These are phyloP conservation scores for Tamias sibiricus DNA, from an alignment of 2,113 vertebrate genomes.

Conservation along the genomic window DNA sequence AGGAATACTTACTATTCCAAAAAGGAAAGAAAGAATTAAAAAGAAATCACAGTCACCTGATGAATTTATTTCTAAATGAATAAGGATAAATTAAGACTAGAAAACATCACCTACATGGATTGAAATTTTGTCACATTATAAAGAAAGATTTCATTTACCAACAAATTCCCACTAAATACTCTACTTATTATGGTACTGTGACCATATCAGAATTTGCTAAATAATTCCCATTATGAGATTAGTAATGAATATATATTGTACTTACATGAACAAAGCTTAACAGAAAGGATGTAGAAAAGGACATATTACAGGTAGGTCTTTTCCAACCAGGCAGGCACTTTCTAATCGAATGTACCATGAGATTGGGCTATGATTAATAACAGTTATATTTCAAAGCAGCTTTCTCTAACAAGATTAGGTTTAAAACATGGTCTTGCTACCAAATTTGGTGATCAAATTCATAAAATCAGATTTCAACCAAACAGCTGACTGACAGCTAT, in stretches of 20 bases:
- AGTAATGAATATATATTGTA: neutral
- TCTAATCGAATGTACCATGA: neutral
- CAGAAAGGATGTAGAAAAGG: neutral
- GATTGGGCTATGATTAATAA: neutral
- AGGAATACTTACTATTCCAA: neutral
- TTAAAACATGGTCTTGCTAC: neutral
- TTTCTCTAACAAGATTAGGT: neutral
- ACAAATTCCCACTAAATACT: neutral
- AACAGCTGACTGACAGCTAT: constrained; percentile 45
- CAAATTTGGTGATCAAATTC: constrained; percentile 28
- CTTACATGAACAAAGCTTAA: neutral
- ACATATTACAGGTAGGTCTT: neutral
- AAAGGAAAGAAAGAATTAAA: neutral
- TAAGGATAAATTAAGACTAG: neutral
- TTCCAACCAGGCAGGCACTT: neutral
- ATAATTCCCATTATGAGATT: neutral
- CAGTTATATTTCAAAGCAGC: neutral
- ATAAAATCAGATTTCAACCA: constrained; percentile 57
- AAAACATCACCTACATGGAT: neutral
- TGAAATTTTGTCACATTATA: neutral
- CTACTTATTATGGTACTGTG: neutral
- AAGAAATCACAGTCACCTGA: neutral
- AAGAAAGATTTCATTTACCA: constrained; percentile 26
- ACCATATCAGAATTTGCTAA: constrained; percentile 17
- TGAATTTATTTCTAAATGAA: neutral